Conservation (phyloP, 2,113 vertebrate species). For the Hydropotes inermis region DNA sequence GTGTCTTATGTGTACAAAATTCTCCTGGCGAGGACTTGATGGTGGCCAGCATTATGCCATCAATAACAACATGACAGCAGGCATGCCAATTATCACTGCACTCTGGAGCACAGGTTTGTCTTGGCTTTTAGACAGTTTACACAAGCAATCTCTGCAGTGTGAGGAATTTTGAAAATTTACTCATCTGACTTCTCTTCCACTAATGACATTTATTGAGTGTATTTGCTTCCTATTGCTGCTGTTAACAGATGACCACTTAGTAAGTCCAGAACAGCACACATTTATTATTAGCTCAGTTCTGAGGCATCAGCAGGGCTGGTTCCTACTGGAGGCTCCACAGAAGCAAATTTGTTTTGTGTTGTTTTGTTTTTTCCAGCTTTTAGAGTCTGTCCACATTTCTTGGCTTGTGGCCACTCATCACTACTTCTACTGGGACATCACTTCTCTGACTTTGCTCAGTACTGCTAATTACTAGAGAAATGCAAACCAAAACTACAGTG, state of each 20-base stretch:
- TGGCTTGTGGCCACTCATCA: not conserved
- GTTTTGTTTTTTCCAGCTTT: not conserved
- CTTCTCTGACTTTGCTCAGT: not conserved
- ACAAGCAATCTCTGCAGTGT: not conserved
- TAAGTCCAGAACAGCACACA: not conserved
- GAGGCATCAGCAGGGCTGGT: not conserved
- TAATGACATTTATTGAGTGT: not conserved
- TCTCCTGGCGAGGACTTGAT: not conserved
- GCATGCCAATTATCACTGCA: not conserved
- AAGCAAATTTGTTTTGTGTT: not conserved
- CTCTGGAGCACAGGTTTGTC: not conserved
- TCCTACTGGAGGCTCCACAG: not conserved
- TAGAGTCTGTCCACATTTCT: not conserved
- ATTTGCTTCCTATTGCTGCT: not conserved
- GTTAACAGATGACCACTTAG: not conserved
- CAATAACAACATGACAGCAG: accelerated
- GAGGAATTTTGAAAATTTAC: not conserved
- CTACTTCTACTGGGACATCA: not conserved
- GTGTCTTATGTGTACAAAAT: not conserved
- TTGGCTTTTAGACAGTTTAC: not conserved
- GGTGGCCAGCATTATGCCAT: not conserved
- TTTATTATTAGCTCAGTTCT: not conserved
- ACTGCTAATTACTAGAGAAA: not conserved
- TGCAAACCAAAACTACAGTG: not conserved
- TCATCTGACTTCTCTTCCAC: not conserved